Percentiles rank a stretch among this genome's conserved stretches.
These are phyloP conservation scores for Ricordea florida DNA, from an alignment of 92 coral and sea anemone species.

Conservation along the genomic window DNA sequence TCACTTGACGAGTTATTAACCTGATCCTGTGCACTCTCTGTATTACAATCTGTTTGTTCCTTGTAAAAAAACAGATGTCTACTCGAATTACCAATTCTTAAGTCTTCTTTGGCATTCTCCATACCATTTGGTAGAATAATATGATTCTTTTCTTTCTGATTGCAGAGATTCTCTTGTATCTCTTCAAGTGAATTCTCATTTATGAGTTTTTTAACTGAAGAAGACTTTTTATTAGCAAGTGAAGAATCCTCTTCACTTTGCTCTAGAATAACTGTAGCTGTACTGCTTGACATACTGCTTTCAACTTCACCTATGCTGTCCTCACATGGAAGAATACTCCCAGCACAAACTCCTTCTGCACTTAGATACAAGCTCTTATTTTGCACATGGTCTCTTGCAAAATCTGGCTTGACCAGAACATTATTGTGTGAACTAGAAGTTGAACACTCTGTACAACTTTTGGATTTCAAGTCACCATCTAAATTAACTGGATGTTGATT, in stretches of 20 bases:
- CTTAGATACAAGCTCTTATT: slow-evolving; percentile 42
- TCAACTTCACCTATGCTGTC: slow-evolving; percentile 39
- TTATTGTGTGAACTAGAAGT: neutral
- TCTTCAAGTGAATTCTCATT: neutral
- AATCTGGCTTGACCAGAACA: neutral
- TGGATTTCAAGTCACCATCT: slow-evolving; percentile 36
- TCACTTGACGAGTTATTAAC: slow-evolving; percentile 18
- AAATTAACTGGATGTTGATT: slow-evolving; percentile 3
- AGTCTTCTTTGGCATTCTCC: neutral
- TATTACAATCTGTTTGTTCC: slow-evolving; percentile 5
- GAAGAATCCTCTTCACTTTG: slow-evolving; percentile 40
- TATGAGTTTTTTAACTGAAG: neutral
- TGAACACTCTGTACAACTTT: slow-evolving; percentile 48
- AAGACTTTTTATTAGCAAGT: neutral
- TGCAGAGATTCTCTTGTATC: neutral
- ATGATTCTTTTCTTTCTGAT: neutral
- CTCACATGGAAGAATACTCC: slow-evolving; percentile 44
- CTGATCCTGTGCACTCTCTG: neutral
- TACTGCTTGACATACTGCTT: slow-evolving; percentile 82
- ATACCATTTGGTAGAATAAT: neutral
- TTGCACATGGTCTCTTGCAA: neutral
- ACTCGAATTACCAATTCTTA: neutral
- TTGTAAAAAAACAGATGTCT: neutral
- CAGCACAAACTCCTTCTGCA: slow-evolving; percentile 13
- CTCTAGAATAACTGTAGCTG: slow-evolving; percentile 76